phyloP scores from a whole-genome alignment of 2,797 vertebrate genomes.

The Acanthornis magna region DNA sequence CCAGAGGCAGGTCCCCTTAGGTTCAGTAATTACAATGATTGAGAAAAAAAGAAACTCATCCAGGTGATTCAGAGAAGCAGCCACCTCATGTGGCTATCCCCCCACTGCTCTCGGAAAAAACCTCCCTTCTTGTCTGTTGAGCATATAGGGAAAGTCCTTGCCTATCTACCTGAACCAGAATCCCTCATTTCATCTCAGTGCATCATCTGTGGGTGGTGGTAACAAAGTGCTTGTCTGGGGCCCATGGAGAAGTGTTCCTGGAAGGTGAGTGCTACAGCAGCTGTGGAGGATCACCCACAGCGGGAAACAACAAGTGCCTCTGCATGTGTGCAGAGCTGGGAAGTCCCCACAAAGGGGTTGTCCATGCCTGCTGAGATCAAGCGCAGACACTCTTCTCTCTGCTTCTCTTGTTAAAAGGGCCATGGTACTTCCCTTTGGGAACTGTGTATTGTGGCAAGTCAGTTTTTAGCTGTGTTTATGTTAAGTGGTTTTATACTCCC shows the following conservation, averaged over 20 bases:
- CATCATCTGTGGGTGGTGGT: background rate
- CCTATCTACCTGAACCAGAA: background rate
- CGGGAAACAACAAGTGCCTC: background rate
- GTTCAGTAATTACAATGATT: background rate
- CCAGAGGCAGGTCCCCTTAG: background rate
- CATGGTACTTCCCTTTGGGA: background rate
- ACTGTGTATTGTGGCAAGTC: background rate
- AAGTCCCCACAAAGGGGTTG: background rate
- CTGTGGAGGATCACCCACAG: background rate
- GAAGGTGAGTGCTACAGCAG: constrained; percentile 7
- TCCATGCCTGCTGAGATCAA: background rate
- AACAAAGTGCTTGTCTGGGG: background rate
- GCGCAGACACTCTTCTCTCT: background rate
- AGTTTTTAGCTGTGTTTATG: constrained; percentile 14
- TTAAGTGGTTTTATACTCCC: constrained; percentile 34
- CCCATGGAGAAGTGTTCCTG: constrained; percentile 17
- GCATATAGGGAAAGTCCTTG: background rate
- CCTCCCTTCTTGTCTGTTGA: background rate
- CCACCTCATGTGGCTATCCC: background rate
- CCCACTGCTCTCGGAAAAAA: background rate
- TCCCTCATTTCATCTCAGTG: background rate
- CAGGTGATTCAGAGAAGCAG: background rate
- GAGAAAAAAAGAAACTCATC: background rate
- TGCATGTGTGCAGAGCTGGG: background rate
- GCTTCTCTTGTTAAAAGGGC: background rate